These are phyloP conservation scores for Rana temporaria DNA, from an alignment of 2,113 vertebrate species.

Conservation along the genomic window DNA sequence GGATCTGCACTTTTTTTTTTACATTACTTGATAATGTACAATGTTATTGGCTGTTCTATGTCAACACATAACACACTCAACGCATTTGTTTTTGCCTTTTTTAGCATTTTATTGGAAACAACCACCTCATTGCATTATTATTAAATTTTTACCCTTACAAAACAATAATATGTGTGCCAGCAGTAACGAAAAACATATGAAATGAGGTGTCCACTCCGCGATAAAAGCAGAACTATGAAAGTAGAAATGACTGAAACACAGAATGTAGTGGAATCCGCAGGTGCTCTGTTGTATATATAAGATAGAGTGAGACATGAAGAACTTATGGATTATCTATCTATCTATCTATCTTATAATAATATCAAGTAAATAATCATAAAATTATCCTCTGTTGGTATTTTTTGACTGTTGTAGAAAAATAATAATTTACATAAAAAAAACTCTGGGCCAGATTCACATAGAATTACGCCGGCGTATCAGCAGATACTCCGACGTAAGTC, in stretches of 20 bases:
- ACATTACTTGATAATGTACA: constrained; percentile 9
- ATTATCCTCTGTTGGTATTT: too few relatives aligned
- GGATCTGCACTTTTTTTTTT: too few relatives aligned
- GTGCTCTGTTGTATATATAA: background rate
- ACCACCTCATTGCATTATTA: background rate
- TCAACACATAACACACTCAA: background rate
- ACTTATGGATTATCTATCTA: too few relatives aligned
- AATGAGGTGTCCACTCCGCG: background rate
- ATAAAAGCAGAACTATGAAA: background rate
- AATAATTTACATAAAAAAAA: too few relatives aligned
- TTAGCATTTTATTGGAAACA: background rate
- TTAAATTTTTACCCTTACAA: constrained; percentile 14
- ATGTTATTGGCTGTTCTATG: background rate
- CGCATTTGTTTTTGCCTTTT: background rate
- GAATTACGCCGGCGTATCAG: too few relatives aligned
- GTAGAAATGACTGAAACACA: background rate
- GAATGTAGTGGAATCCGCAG: background rate
- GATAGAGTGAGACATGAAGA: too few relatives aligned
- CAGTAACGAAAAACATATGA: constrained; percentile 34
- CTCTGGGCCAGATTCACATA: too few relatives aligned
- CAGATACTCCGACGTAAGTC: too few relatives aligned
- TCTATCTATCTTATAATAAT: too few relatives aligned
- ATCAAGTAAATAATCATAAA: too few relatives aligned
- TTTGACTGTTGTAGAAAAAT: too few relatives aligned
- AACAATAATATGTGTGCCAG: constrained; percentile 1